Evolutionary conservation across 2,797 vertebrate species (phyloP), one percentile per base, ranked within the genome.

Genomic region (Delichon dasypus): DNA sequence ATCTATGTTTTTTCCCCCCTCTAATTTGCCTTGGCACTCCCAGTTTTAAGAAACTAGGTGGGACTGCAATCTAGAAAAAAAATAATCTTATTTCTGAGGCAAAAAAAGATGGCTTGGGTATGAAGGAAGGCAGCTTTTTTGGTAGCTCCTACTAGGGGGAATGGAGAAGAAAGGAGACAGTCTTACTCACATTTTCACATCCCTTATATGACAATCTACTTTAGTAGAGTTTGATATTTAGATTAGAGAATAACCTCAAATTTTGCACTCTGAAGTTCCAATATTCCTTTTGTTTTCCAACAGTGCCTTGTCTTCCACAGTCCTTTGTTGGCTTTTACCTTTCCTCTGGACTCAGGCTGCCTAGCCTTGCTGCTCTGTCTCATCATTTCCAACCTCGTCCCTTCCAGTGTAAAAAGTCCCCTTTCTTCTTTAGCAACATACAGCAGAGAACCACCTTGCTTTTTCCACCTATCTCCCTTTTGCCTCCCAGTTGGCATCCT

Each of bases 401-500:
- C 5, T 94, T n/a, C 16, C 29, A 54, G 8, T 22, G 58, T 38
- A 54, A 34, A 48, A 74, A 79, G 16, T 30, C 23, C 32, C 4
- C 42, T 60, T 71, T 72, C 32, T 58, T 68, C 17, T 72, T 65
- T 2, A 48, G 32, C 29, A 67, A 10, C 7, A 2, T 16, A 15
- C n/a, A 67, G 40, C 30, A 74, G 45, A 74, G 40, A 38, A 38
- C 25, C 14, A 20, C 16, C 12, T 71, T 55, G 5, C 10, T 68
- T 75, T 19, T 89, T 38, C 14, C 9, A 13, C 9, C 11, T 23
- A 1, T 17, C 25, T 32, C 16, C 7, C 30, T 74, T 71, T 48
- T 66, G 27, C 22, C 13, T 88, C n/a, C 30, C 25, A 42, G 0
- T 34, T 4, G 3, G n/a, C 30, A n/a, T n/a, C n/a, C n/a, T n/a